Percentiles rank a stretch among this genome's conserved stretches.
Evolutionary conservation across 1,140 invertebrate genomes (phyloP).

Genomic region (Phortica variegata): DNA sequence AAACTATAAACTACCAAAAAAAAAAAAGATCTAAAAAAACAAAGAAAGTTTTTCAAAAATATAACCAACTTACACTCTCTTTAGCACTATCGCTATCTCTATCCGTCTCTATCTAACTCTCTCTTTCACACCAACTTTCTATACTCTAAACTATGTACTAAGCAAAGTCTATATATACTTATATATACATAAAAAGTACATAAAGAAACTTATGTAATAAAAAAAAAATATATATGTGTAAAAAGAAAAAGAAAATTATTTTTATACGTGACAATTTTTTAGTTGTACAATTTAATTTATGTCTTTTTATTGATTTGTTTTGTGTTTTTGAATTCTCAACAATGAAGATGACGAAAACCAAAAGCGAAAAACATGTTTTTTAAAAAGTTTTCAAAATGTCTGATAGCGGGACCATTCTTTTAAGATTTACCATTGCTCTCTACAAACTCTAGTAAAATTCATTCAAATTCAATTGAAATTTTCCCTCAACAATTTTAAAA

Average conservation of each 20-base stretch:
- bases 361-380: slow-evolving; percentile 41
- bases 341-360: slow-evolving; percentile 35
- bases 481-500: too few species aligned
- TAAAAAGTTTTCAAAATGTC: slow-evolving; percentile 57
- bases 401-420: slow-evolving; percentile 58
- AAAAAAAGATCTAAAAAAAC: too few species aligned
- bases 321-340: slow-evolving; percentile 33
- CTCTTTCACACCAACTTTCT: too few species aligned
- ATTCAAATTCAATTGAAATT: too few species aligned
- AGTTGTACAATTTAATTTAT: slow-evolving; percentile 17
- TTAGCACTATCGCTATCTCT: too few species aligned
- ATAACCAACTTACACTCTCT: too few species aligned
- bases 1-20: too few species aligned
- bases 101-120: too few species aligned
- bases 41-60: too few species aligned
- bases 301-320: slow-evolving; percentile 29
- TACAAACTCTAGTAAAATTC: slow-evolving; percentile 7
- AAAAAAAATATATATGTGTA: slow-evolving; percentile 3
- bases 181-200: slow-evolving; percentile 7
- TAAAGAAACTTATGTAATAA: slow-evolving; percentile 14
- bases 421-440: slow-evolving; percentile 57
- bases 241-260: slow-evolving; percentile 39
- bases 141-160: too few species aligned
- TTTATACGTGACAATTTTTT: slow-evolving; percentile 42
- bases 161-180: too few species aligned